These are phyloP conservation scores for Copsychus sechellarum DNA, from an alignment of 2,113 vertebrate species.

Conservation along the genomic window DNA sequence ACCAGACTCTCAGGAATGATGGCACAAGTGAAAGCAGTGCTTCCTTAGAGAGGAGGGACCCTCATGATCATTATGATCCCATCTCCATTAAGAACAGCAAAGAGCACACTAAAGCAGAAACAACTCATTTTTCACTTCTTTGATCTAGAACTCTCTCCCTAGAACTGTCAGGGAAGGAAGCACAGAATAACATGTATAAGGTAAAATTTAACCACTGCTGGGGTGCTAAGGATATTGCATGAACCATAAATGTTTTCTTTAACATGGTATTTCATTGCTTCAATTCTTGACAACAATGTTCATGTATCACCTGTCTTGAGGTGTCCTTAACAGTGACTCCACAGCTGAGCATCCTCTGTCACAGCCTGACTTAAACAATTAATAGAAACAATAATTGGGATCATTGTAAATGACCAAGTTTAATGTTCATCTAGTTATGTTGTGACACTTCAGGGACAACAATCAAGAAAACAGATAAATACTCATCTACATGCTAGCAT, in stretches of 20 bases:
- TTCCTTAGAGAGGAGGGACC: neutral
- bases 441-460: neutral
- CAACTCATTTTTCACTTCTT: neutral
- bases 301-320: neutral
- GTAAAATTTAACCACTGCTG: neutral
- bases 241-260: neutral
- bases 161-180: neutral
- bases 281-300: neutral
- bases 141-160: neutral
- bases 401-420: neutral
- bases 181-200: neutral
- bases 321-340: neutral
- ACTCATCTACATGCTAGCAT: too few relatives aligned
- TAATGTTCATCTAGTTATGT: neutral
- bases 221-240: neutral
- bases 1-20: neutral
- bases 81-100: rapidly evolving
- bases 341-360: neutral
- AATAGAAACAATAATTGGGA: neutral
- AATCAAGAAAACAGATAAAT: neutral
- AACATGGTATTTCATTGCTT: neutral
- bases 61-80: neutral
- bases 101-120: neutral
- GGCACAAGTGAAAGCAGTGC: neutral
- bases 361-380: neutral